Base-by-base conservation (phyloP, 2,888 invertebrate genomes). In the Xylophagus ater region DNA sequence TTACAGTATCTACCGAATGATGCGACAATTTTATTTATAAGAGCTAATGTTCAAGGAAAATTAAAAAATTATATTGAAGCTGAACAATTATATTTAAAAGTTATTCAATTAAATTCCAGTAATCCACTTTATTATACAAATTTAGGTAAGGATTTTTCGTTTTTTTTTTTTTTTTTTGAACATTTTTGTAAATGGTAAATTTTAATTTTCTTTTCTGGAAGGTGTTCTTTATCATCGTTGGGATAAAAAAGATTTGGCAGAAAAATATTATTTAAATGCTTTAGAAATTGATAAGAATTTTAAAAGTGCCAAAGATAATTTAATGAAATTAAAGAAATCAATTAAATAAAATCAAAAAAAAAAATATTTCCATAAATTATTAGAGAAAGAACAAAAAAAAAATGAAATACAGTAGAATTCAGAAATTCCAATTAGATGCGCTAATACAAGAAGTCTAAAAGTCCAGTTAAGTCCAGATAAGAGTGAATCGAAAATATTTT, bases 171-270 rank as follows among this genome's bases (percentile, higher is more conserved):
- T 12, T 7, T 10, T 26, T 12, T 23, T 3, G 17, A 17, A 17
- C n/a, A 25, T 13, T 38, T 13, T 17, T 25, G 23, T 12, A 25
- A 20, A 39, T 14, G 32, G 42, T 18, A 30, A 37, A 17, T 25
- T 15, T 32, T 25, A 15, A 42, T 34, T 41, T 39, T 13, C n/a
- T 32, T 24, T 66, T 67, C 34, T 59, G n/a, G n/a, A n/a, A 84
- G 87, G 86, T 41, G 89, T 93, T 14, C 68, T 93, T n/a, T 92
- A 92, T 61, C 92, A 92, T 66, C 77, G 89, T 15, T 90, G 89
- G 89, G 81, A 81, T 46, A 87, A 81, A 63, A 70, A 73, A 42
- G 69, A 73, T 5, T 66, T 74, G 50, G 93, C 93, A 1, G 73
- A 78, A 54, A 60, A 70, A 46, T 76, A 80, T 67, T 94, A 94